phyloP scores from a whole-genome alignment of 1,140 invertebrate species.

The Armadillidium nasatum region DNA sequence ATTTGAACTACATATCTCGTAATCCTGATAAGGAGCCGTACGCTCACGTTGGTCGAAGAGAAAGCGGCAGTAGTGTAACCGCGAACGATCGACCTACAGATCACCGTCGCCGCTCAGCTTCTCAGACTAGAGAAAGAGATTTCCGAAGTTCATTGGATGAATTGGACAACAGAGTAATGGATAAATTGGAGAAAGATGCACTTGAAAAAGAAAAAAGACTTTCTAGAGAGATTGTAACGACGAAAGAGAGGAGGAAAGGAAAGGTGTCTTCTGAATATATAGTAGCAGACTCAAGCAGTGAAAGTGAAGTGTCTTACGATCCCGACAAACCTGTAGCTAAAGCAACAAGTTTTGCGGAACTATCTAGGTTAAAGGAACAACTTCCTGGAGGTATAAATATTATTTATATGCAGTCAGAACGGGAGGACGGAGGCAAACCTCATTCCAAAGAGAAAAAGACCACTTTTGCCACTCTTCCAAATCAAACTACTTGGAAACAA shows the following conservation, averaged over 20 bases:
- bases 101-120: not conserved
- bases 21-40: slow-evolving; percentile 73
- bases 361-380: slow-evolving; percentile 53
- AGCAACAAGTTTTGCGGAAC: slow-evolving; percentile 65
- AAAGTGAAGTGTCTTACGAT: slow-evolving; percentile 41
- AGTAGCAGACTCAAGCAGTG: slow-evolving; percentile 37
- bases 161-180: slow-evolving; percentile 42
- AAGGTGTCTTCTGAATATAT: not conserved
- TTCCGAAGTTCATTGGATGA: slow-evolving; percentile 31
- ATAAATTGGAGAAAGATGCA: slow-evolving; percentile 43
- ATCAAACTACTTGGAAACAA: slow-evolving; percentile 85
- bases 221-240: slow-evolving; percentile 29
- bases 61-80: slow-evolving; percentile 29
- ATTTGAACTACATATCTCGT: slow-evolving; percentile 59
- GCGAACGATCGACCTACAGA: slow-evolving; percentile 7
- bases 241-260: slow-evolving; percentile 29
- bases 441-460: slow-evolving; percentile 59
- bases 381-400: slow-evolving; percentile 58
- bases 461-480: slow-evolving; percentile 63
- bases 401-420: slow-evolving; percentile 61
- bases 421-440: slow-evolving; percentile 50
- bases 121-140: slow-evolving; percentile 16
- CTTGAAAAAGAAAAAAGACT: slow-evolving; percentile 39
- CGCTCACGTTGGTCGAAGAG: slow-evolving; percentile 47
- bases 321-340: slow-evolving; percentile 49